A percentile compares a stretch with the other conserved stretches of the same genome.
These are phyloP conservation scores for Lagocephalus sceleratus DNA, from an alignment of 2,797 vertebrate species.

Conservation along the genomic window DNA sequence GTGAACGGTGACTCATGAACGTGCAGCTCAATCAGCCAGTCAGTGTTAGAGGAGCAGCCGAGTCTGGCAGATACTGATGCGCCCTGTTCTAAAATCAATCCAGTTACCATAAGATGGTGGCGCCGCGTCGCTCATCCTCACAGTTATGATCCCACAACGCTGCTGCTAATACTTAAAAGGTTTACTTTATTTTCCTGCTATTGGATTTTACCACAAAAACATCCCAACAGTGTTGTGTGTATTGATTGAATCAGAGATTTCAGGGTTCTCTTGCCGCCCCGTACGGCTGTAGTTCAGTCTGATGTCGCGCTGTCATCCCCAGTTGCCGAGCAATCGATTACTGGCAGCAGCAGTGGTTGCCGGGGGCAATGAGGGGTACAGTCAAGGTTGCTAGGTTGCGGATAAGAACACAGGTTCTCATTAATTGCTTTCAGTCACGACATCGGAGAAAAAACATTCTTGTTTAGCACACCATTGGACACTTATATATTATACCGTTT, in stretches of 20 bases:
- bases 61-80: too few relatives aligned
- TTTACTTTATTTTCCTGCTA: not conserved
- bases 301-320: constrained; percentile 20
- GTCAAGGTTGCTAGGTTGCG: constrained; percentile 60
- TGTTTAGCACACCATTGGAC: constrained; percentile 22
- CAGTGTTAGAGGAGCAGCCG: too few relatives aligned
- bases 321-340: constrained; percentile 46
- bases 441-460: constrained; percentile 11
- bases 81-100: too few relatives aligned
- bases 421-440: constrained; percentile 56
- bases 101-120: too few relatives aligned
- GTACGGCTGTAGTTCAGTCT: constrained; percentile 21
- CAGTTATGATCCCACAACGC: too few relatives aligned
- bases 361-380: constrained; percentile 41
- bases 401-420: constrained; percentile 52
- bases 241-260: constrained; percentile 3
- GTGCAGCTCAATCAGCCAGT: too few relatives aligned
- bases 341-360: constrained; percentile 43
- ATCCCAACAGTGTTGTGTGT: not conserved
- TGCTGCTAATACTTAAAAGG: not conserved
- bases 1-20: too few relatives aligned
- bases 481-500: not conserved
- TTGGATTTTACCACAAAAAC: not conserved
- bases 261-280: not conserved
- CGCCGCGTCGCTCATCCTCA: too few relatives aligned